Base-by-base conservation (phyloP, 2,113 vertebrate species). In the Rafetus swinhoei region DNA sequence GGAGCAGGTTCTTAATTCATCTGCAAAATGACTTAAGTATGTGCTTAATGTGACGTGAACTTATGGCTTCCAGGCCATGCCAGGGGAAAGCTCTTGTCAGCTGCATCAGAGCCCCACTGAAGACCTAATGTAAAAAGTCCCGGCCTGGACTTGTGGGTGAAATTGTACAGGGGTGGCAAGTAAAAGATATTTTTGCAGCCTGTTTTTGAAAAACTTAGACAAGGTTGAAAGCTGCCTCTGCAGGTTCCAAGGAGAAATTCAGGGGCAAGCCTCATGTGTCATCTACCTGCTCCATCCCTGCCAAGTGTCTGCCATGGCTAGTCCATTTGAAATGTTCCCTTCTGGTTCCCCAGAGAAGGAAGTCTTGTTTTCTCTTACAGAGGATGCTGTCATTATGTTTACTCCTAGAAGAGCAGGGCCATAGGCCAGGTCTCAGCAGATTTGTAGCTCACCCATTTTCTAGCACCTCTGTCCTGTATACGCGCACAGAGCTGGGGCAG, bases 101-200 rank as follows among this genome's bases (percentile, higher is more conserved):
- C 32, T 69, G 65, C 45, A 6, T 10, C 8, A 0, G 7, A 81
- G 22, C 32, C 19, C 29, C 2, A 16, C 18, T 10, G 29, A n/a
- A 32, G 53, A 53, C 52, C 29, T 32, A 29, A 55, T 29, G 13
- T 52, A 57, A 77, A 3, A 32, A 91, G 76, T 60, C 19, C 22
- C 57, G 52, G 27, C 16, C 65, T 95, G 81, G 35, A 27, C n/a
- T 81, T 3, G 0, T 24, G 35, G 24, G 2, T 27, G 39, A 25
- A 24, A 3, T 9, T 80, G 0, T 1, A 60, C 0, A 0, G 60
- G 35, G 1, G 0, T 4, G 72, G 45, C 16, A 35, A 19, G 8
- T 29, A 3, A 3, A 13, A 32, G 4, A 81, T 21, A 85, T 84
- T 86, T 21, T 55, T 62, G 59, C 29, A 86, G 55, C 27, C 21